Percentiles rank a stretch among this genome's conserved stretches.
These are phyloP conservation scores for Epizoanthus ramosus DNA, from an alignment of 92 coral and sea anemone genomes.

Conservation along the genomic window DNA sequence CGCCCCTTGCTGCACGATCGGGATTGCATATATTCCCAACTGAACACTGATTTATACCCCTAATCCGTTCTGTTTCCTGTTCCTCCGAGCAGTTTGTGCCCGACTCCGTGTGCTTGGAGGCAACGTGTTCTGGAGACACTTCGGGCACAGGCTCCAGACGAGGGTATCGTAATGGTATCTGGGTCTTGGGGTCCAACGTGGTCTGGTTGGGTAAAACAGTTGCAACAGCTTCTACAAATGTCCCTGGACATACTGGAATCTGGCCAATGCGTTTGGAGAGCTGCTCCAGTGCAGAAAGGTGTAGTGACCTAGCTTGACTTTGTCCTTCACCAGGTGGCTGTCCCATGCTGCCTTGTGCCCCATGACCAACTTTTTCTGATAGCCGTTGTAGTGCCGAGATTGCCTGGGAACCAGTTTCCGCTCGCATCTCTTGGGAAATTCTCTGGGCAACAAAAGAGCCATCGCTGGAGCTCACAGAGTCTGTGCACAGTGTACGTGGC, in stretches of 20 bases:
- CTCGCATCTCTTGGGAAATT: not conserved
- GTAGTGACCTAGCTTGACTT: conserved; percentile 6
- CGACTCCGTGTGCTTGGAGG: not conserved
- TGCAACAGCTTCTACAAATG: not conserved
- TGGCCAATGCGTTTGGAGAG: conserved; percentile 54
- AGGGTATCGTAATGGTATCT: conserved; percentile 22
- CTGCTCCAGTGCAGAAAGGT: conserved; percentile 57
- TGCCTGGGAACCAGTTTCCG: conserved; percentile 75
- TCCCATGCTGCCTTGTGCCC: not conserved
- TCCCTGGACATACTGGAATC: conserved; percentile 8
- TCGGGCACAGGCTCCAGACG: conserved; percentile 3
- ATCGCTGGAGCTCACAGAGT: not conserved
- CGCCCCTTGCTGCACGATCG: not conserved
- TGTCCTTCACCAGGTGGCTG: not conserved
- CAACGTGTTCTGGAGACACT: not conserved
- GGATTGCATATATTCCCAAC: not conserved
- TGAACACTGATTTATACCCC: not conserved
- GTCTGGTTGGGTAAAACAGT: not conserved
- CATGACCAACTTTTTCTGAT: conserved; percentile 61
- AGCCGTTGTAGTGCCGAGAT: conserved; percentile 67
- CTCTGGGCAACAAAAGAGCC: not conserved
- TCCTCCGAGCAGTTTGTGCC: not conserved
- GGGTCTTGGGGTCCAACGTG: conserved; percentile 1
- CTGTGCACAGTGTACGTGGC: not conserved
- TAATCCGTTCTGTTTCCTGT: not conserved